Percentiles rank a stretch among this genome's conserved stretches.
Conservation (phyloP, 2,113 vertebrate genomes). For the Sebastes fasciatus region DNA sequence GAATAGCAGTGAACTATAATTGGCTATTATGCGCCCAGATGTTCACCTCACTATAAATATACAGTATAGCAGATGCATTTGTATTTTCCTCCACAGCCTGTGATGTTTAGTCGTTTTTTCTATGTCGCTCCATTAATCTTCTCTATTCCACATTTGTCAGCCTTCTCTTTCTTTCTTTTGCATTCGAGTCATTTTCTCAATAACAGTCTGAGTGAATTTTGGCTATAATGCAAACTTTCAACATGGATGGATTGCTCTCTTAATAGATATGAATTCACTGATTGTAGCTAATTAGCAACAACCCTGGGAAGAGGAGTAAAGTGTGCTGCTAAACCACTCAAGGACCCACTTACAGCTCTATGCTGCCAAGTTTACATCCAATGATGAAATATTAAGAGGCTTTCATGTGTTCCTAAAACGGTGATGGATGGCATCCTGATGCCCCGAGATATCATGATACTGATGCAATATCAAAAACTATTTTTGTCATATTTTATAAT, state of each 20-base stretch:
- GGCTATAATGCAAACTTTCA: neutral
- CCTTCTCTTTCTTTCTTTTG: neutral
- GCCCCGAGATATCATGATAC: neutral
- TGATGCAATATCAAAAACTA: neutral
- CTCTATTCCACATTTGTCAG: neutral
- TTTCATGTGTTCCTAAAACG: neutral
- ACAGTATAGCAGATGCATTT: neutral
- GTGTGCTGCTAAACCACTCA: no score
- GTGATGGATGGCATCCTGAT: neutral
- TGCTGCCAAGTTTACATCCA: neutral
- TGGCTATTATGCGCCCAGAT: neutral
- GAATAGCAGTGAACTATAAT: conserved; percentile 7
- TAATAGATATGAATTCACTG: neutral
- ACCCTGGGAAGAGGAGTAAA: neutral
- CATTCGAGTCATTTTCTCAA: neutral
- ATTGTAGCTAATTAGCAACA: neutral
- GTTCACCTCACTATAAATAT: neutral
- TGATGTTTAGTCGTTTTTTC: neutral
- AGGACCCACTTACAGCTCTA: neutral
- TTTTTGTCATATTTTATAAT: neutral
- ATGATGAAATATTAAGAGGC: neutral
- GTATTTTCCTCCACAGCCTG: neutral
- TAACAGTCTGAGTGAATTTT: neutral
- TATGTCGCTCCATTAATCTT: neutral
- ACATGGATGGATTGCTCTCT: neutral